A percentile compares a stretch with the other conserved stretches of the same genome.
Evolutionary conservation across 2,797 vertebrate genomes (phyloP).

Genomic region (Neolamprologus multifasciatus): DNA sequence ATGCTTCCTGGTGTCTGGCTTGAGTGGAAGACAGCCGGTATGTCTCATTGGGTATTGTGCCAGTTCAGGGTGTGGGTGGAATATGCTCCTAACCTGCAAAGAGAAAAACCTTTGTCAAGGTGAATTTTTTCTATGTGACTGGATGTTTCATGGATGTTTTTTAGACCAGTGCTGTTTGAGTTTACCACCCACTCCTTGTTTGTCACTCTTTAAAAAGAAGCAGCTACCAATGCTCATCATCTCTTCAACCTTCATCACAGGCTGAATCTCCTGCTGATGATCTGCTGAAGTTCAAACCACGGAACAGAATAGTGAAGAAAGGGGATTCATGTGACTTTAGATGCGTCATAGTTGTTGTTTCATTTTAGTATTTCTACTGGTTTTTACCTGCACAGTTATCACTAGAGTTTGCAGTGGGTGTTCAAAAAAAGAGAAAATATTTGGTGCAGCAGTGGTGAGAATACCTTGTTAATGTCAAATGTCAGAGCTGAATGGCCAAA

Average conservation of each 20-base stretch:
- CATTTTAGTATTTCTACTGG: neutral
- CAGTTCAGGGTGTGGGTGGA: constrained; percentile 3
- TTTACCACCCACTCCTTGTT: neutral
- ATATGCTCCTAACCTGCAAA: neutral
- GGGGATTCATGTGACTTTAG: neutral
- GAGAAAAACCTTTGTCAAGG: neutral
- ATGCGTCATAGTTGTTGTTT: neutral
- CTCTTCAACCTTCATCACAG: neutral
- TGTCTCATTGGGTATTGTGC: constrained; percentile 2
- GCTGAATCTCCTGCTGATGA: neutral
- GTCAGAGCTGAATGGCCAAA: neutral
- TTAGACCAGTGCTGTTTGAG: neutral
- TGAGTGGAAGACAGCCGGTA: constrained; percentile 28
- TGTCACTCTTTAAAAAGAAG: neutral
- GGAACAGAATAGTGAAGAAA: neutral
- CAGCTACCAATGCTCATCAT: neutral
- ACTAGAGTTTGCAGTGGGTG: neutral
- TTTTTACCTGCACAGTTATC: neutral
- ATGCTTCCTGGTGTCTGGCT: constrained; percentile 30
- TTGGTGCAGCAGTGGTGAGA: neutral
- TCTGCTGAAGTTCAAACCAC: neutral
- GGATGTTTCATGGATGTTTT: neutral
- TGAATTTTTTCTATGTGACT: neutral
- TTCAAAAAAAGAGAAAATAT: neutral
- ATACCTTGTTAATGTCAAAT: neutral